Conservation (phyloP, 2,113 vertebrate genomes). For the Plecotus auritus region DNA sequence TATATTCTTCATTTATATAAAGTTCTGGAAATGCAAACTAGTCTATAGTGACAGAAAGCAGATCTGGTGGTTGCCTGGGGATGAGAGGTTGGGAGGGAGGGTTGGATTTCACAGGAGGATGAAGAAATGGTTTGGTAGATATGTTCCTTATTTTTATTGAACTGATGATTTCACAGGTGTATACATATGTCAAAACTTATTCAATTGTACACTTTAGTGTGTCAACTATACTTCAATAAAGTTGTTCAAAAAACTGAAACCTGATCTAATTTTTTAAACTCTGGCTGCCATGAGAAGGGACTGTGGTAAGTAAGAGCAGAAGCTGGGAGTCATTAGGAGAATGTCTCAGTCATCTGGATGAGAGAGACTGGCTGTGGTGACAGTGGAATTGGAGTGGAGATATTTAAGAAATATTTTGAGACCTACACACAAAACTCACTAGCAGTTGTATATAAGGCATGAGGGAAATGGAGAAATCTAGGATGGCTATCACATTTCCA, state of each 20-base stretch:
- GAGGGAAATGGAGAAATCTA: not conserved
- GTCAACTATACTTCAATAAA: not conserved
- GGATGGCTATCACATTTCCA: not conserved
- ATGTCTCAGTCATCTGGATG: not conserved
- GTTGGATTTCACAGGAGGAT: not conserved
- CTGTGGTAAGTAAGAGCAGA: not conserved
- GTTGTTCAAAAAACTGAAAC: not conserved
- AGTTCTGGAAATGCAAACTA: not conserved
- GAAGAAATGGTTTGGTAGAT: not conserved
- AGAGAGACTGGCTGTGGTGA: not conserved
- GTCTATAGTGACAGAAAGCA: not conserved
- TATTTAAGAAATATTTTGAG: not conserved
- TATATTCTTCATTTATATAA: not conserved
- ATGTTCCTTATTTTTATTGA: not conserved
- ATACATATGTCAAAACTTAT: not conserved
- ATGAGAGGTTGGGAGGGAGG: not conserved
- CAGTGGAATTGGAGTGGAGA: not conserved
- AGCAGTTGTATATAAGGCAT: not conserved
- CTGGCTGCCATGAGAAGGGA: not conserved
- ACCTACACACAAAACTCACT: not conserved
- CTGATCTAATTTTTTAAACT: not conserved
- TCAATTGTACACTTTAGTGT: not conserved
- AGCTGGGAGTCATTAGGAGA: not conserved
- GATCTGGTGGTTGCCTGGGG: not conserved
- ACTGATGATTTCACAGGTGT: not conserved